These are phyloP conservation scores for Dendrophyllia cribrosa DNA, from an alignment of 64 coral and sea anemone species.

Conservation along the genomic window DNA sequence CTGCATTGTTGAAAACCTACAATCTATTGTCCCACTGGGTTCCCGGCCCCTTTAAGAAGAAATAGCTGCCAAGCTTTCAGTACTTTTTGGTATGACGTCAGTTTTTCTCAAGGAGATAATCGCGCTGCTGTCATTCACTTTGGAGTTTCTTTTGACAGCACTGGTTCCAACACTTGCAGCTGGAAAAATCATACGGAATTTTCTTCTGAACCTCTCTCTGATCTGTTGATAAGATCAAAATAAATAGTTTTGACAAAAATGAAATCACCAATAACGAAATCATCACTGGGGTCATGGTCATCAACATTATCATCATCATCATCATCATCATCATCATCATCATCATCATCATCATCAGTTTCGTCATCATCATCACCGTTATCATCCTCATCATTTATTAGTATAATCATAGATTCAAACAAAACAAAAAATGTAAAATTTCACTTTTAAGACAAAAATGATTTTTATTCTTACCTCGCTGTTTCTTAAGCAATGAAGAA, in stretches of 20 bases:
- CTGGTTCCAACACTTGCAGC: neutral
- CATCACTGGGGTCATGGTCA: no score
- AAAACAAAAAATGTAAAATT: no score
- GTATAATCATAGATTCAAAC: no score
- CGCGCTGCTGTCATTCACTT: neutral
- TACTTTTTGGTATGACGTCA: neutral
- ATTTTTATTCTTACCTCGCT: slow-evolving; percentile 1
- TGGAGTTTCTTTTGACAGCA: neutral
- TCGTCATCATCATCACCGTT: neutral
- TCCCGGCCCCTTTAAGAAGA: no score
- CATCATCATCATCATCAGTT: neutral
- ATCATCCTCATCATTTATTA: no score
- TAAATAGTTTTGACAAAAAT: neutral
- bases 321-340: no score
- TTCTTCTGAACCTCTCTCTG: slow-evolving; percentile 16
- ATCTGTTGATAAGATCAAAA: neutral
- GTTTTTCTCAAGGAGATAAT: neutral
- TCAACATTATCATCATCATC: neutral
- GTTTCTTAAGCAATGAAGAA: slow-evolving; percentile 15
- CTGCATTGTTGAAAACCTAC: no score
- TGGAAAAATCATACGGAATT: neutral
- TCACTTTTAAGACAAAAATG: no score
- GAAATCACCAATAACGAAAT: no score
- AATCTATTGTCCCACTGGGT: no score
- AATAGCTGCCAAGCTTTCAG: neutral